These are phyloP conservation scores for Epistrophe grossulariae DNA, from an alignment of 2,888 invertebrate species.

Conservation along the genomic window DNA sequence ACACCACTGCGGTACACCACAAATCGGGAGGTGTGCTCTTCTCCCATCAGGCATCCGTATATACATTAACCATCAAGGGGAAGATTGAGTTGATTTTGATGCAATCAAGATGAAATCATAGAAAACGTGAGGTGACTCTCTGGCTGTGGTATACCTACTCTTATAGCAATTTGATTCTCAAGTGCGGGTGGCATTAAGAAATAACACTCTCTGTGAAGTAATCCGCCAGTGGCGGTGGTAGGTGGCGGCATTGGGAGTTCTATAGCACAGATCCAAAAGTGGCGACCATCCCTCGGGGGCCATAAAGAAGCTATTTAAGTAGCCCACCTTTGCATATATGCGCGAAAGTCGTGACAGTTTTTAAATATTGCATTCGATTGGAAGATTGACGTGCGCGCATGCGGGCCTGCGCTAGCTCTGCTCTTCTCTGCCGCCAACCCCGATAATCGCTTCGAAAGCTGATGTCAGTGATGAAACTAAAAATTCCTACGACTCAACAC, in stretches of 20 bases:
- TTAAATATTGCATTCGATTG: slow-evolving; percentile 73
- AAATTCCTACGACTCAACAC: slow-evolving; percentile 50
- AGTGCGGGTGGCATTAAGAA: slow-evolving; percentile 70
- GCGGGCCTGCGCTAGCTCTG: slow-evolving; percentile 29
- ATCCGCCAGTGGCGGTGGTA: slow-evolving; percentile 44
- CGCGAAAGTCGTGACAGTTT: slow-evolving; percentile 75
- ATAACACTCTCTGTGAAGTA: slow-evolving; percentile 62
- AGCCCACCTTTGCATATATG: slow-evolving; percentile 54
- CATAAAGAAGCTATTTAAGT: slow-evolving; percentile 68
- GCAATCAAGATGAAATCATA: slow-evolving; percentile 73
- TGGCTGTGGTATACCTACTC: slow-evolving; percentile 25
- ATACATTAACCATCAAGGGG: slow-evolving; percentile 3
- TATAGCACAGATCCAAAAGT: slow-evolving; percentile 29
- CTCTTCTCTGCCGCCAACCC: slow-evolving; percentile 3
- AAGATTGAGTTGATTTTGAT: slow-evolving; percentile 72
- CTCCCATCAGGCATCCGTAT: slow-evolving; percentile 15
- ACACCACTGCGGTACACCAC: slow-evolving; percentile 12
- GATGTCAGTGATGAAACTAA: slow-evolving; percentile 62
- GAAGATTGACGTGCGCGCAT: slow-evolving; percentile 70
- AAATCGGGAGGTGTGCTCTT: slow-evolving; percentile 29
- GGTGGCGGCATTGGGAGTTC: slow-evolving; percentile 28
- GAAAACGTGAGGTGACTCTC: slow-evolving; percentile 74
- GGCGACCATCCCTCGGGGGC: slow-evolving; percentile 45
- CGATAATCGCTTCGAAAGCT: neutral
- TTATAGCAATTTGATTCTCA: slow-evolving; percentile 62